phyloP scores from a whole-genome alignment of 2,888 invertebrate genomes.

The Brachylomia viminalis region DNA sequence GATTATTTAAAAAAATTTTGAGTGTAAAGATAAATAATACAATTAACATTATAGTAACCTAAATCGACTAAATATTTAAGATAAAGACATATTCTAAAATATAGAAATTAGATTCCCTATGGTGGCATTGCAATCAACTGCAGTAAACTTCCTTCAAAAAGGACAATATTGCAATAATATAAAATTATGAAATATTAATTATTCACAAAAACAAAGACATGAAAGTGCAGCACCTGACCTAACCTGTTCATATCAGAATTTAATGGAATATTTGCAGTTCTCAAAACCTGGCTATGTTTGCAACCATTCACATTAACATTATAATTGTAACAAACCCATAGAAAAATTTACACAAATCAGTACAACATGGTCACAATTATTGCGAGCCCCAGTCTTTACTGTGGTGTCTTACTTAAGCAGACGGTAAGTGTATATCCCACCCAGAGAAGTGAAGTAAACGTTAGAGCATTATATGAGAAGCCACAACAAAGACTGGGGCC shows the following conservation, averaged over 20 bases:
- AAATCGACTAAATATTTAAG: slow-evolving; percentile 89
- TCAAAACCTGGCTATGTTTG: slow-evolving; percentile 69
- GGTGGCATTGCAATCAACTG: slow-evolving; percentile 78
- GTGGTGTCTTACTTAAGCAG: slow-evolving; percentile 63
- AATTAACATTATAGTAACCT: slow-evolving; percentile 88
- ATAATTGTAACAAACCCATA: slow-evolving; percentile 87
- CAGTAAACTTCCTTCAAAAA: slow-evolving; percentile 73
- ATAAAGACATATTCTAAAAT: slow-evolving; percentile 86
- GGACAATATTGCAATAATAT: slow-evolving; percentile 67
- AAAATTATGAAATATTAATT: slow-evolving; percentile 71
- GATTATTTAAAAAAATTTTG: slow-evolving; percentile 83
- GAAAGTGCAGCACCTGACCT: slow-evolving; percentile 82
- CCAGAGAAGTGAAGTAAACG: slow-evolving; percentile 38
- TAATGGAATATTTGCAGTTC: slow-evolving; percentile 72
- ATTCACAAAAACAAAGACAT: slow-evolving; percentile 72
- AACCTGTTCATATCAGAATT: slow-evolving; percentile 74
- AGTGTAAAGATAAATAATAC: slow-evolving; percentile 90
- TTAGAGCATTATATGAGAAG: slow-evolving; percentile 50
- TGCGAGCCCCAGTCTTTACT: slow-evolving; percentile 85
- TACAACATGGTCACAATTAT: slow-evolving; percentile 83
- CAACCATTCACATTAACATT: slow-evolving; percentile 76
- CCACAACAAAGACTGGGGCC: slow-evolving; percentile 85
- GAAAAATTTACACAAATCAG: slow-evolving; percentile 90
- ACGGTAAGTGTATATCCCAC: slow-evolving; percentile 30
- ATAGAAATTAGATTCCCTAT: slow-evolving; percentile 83